Evolutionary conservation across 2,888 invertebrate species (phyloP), one percentile per base, ranked within the genome.

Genomic region (Limnephilus auricula): DNA sequence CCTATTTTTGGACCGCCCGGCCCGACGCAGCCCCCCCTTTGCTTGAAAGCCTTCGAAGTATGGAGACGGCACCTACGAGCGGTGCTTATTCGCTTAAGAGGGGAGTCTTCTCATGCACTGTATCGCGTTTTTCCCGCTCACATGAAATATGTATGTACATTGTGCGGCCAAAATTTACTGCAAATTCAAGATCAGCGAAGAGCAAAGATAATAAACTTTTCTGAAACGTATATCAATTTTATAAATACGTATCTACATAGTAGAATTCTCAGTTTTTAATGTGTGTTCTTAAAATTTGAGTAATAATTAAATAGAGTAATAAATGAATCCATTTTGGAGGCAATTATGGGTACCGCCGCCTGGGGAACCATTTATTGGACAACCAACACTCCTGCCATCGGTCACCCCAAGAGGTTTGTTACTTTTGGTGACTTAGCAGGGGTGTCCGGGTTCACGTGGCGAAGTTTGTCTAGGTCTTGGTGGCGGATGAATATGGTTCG

Each of bases 1-100:
- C 91, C 92, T 92, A 92, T 92, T 92, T 92, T 90, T 78, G 92
- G 92, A 89, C 84, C 65, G 90, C 92, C 65, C 65, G 65, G 65
- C 65, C 65, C 65, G 84, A 40, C 91, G 92, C 92, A 82, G 45
- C 89, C 65, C 90, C 84, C 89, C 92, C 91, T 82, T 32, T 82
- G 82, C 82, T 34, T 82, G 82, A 82, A 82, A 82, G 32, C 82
- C 82, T 82, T 82, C 82, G 82, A 82, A 82, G 82, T 65, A 65
- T 65, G 65, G 65, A 65, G 65, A 65, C 65, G 65, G 65, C 65
- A 65, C 65, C 65, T 6, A 65, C 65, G 6, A 65, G 65, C 65
- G 65, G 65, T n/a, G 65, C 65, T 65, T 65, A 65, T 25, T 65
- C 25, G 25, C 65, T 65, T 65, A 65, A 65, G 65, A 65, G 65